Base-by-base conservation (phyloP, 2,888 invertebrate species). In the Anorthoa munda region DNA sequence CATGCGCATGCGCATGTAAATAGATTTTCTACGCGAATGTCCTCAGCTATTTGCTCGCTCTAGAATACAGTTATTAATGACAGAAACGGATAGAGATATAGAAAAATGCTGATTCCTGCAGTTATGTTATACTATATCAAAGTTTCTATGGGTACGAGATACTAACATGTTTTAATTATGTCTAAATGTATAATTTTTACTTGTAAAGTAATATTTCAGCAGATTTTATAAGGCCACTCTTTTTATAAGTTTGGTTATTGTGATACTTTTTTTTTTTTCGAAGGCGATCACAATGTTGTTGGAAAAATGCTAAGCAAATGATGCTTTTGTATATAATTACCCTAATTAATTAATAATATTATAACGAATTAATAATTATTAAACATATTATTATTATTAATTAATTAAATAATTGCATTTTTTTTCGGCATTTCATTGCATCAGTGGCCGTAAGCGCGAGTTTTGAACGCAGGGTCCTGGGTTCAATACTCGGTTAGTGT, bases 181-280 rank as follows among this genome's bases (percentile, higher is more conserved):
- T 4, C 65, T 73, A 74, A 18, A 51, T 45, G 7, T 31, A 31
- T 7, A 31, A 7, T 7, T 31, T 31, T 39, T 65, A 65, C 0
- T 15, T 48, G 46, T 72, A 64, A 39, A 23, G 4, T 53, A 17
- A 31, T 18, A 4, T 26, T 11, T 39, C 39, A 39, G 39, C 4
- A 18, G n/a, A 31, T 63, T 2, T 46, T n/a, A 48, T 72, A 74
- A 74, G 74, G 74, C 74, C 74, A 74, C 75, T 66, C 18, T 45
- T 45, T 46, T 46, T 46, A n/a, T 55, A 17, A 5, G 31, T 31
- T 31, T 26, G 26, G 26, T 31, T 31, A 7, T 31, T 7, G 31
- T 31, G 0, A 31, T 7, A 31, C 31, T 39, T 9, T 9, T 39
- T 39, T 39, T 39, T 39, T 39, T 39, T 7, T n/a, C n/a, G n/a